phyloP scores from a whole-genome alignment of 2,888 invertebrate genomes.

The Tetragonisca angustula region DNA sequence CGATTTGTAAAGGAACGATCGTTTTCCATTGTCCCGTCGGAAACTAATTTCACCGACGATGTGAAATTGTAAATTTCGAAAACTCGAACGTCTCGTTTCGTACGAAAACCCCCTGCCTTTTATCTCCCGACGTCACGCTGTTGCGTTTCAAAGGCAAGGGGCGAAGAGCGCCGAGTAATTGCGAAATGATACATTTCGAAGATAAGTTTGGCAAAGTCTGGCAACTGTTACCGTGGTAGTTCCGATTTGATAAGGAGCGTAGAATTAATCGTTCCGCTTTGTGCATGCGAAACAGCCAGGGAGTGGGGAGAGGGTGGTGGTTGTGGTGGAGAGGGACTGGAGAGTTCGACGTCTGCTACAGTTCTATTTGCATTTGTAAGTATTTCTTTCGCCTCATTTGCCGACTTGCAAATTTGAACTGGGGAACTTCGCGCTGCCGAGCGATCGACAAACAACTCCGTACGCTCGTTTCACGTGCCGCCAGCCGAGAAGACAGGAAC shows the following conservation, averaged over 20 bases:
- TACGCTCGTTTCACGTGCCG: background rate
- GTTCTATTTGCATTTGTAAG: constrained; percentile 18
- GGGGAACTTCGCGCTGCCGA: background rate
- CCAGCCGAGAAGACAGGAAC: background rate
- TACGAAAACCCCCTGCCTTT: no score
- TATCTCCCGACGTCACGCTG: no score
- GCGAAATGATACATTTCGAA: background rate
- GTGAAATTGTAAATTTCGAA: no score
- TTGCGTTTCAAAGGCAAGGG: no score
- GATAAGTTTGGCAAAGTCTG: background rate
- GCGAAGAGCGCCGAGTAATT: background rate
- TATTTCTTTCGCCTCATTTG: constrained; percentile 17
- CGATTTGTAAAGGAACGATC: no score
- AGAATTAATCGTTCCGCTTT: constrained; percentile 22
- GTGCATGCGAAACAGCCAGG: constrained; percentile 1
- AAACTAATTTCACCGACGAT: no score
- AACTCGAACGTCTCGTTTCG: no score
- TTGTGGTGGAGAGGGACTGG: background rate
- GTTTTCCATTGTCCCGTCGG: no score
- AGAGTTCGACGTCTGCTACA: background rate
- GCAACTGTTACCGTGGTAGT: background rate
- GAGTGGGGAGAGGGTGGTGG: no score
- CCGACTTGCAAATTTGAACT: constrained; percentile 10
- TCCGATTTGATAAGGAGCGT: background rate
- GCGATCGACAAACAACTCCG: background rate